Evolutionary conservation across 2,888 invertebrate species (phyloP), one percentile per base, ranked within the genome.

Genomic region (Cheilosia soror): DNA sequence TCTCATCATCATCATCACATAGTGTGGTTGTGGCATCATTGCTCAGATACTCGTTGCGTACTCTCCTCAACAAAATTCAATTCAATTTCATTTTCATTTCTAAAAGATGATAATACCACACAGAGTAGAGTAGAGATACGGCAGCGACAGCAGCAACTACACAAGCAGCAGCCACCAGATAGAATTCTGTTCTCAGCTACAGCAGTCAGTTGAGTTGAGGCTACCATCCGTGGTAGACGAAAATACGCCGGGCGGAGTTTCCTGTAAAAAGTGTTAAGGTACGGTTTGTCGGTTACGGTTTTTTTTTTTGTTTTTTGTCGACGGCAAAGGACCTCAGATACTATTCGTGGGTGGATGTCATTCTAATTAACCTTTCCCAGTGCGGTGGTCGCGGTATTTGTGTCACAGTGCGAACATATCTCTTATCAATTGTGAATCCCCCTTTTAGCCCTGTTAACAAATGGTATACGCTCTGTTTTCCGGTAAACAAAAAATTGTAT

Each of bases 161-260:
- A 85, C 71, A 65, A 87, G 88, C 55, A 65, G 73, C 78, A 73
- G 66, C 72, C 71, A 65, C 27, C 47, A 78, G 75, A 85, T 85
- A 81, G 81, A 76, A 72, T 62, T 85, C 77, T 63, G 55, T 81
- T 85, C 85, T 85, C 85, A 81, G 81, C 71, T 57, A 77, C 68
- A 85, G 72, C 73, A 87, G 88, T 89, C 88, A 90, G 89, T 89
- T 88, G 89, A 90, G 89, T 89, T 88, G 86, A 88, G 89, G 88
- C 89, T 88, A 88, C 87, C 88, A 88, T 86, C 87, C 88, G 88
- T 87, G 87, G 83, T 88, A 89, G 89, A 87, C 88, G 88, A 78
- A 53, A 80, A 76, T 51, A 33, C 58, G 27, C 27, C 72, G 79
- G 73, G 65, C 60, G 66, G 63, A 63, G 29, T 58, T 65, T 66